Evolutionary conservation across 2,888 invertebrate genomes (phyloP).

Genomic region (Ctena decussata): DNA sequence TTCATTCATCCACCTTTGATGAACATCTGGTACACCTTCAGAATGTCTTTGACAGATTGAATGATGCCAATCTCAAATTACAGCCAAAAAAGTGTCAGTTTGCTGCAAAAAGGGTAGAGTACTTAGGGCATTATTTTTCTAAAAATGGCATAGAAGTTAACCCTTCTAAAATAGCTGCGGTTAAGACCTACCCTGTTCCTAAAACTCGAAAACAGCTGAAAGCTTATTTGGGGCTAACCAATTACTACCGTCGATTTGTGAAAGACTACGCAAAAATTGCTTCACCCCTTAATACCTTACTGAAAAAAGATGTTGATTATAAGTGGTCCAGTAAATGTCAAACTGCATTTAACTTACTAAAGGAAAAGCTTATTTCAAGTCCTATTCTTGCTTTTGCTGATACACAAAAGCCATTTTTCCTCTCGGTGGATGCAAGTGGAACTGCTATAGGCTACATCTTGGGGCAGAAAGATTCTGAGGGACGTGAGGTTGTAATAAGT

Average conservation of each 20-base stretch:
- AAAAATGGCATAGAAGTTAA: constrained; percentile 61
- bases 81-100: constrained; percentile 51
- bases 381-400: constrained; percentile 49
- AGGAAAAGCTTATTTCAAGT: constrained; percentile 19
- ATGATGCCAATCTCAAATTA: constrained; percentile 41
- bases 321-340: constrained; percentile 57
- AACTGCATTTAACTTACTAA: constrained; percentile 34
- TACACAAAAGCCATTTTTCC: constrained; percentile 17
- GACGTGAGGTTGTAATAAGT: constrained; percentile 51
- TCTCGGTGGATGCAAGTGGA: constrained; percentile 11
- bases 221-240: constrained; percentile 49
- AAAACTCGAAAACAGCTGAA: constrained; percentile 43
- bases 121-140: constrained; percentile 49
- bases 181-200: constrained; percentile 52
- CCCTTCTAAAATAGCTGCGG: constrained; percentile 40
- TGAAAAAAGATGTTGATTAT: constrained; percentile 52
- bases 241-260: constrained; percentile 62
- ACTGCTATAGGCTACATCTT: constrained; percentile 46
- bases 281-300: constrained; percentile 48
- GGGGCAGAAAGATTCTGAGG: constrained; percentile 45
- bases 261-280: constrained; percentile 58
- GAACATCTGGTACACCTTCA: constrained; percentile 38
- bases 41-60: constrained; percentile 38
- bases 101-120: constrained; percentile 27
- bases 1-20: constrained; percentile 33